Percentiles rank a stretch among this genome's conserved stretches.
Conservation (phyloP, 2,797 vertebrate genomes). For the Alcedo atthis region DNA sequence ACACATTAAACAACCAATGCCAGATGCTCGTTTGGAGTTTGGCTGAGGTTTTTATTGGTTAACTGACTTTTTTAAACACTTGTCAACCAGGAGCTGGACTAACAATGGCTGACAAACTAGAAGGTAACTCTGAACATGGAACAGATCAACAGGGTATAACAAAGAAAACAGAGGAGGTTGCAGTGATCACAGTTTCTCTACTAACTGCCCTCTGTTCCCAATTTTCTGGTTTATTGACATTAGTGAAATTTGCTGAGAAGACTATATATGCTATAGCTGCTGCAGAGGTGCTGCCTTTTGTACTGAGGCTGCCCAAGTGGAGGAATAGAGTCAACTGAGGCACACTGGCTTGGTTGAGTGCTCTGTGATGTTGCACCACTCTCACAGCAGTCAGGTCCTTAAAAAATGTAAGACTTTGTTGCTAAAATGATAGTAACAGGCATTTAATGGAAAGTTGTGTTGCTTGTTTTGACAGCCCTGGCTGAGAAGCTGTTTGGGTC, state of each 20-base stretch:
- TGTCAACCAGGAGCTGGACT: not conserved
- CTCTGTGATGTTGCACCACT: not conserved
- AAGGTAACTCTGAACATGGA: not conserved
- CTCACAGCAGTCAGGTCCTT: not conserved
- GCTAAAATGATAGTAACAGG: not conserved
- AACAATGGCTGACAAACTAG: not conserved
- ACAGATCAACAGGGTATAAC: not conserved
- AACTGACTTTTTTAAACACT: constrained; percentile 25
- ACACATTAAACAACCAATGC: constrained; percentile 11
- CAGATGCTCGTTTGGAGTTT: constrained; percentile 20
- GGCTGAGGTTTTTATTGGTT: constrained; percentile 39
- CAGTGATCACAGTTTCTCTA: not conserved
- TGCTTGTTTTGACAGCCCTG: not conserved
- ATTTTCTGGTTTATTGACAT: not conserved
- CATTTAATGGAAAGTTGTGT: not conserved
- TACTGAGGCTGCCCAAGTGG: not conserved
- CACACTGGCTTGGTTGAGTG: not conserved
- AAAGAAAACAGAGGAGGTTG: not conserved
- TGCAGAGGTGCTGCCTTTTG: not conserved
- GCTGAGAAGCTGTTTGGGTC: not conserved
- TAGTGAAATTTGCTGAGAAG: constrained; percentile 1
- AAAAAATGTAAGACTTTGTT: not conserved
- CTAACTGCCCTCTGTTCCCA: not conserved
- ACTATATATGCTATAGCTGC: not conserved
- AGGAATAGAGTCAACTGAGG: not conserved